Evolutionary conservation across 2,888 invertebrate genomes (phyloP).

Genomic region (Ctena decussata): DNA sequence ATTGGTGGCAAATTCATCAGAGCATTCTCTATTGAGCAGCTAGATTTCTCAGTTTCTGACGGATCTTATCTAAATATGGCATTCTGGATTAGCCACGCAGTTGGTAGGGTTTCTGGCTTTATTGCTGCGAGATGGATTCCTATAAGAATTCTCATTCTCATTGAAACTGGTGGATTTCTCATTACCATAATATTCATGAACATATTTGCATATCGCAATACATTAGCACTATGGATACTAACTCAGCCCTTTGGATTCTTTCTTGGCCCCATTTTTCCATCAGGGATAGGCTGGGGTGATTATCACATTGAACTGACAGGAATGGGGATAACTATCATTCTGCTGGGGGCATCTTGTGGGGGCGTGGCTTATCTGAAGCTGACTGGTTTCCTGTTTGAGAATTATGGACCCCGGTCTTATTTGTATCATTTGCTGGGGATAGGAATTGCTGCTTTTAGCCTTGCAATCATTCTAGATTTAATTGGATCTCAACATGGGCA

Average conservation of each 20-base stretch:
- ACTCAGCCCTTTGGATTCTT: slow-evolving; percentile 69
- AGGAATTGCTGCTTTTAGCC: slow-evolving; percentile 36
- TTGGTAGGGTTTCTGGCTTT: slow-evolving; percentile 67
- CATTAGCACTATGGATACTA: slow-evolving; percentile 70
- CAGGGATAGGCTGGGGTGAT: slow-evolving; percentile 76
- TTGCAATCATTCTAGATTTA: slow-evolving; percentile 59
- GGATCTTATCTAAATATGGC: slow-evolving; percentile 72
- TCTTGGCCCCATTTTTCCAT: slow-evolving; percentile 71
- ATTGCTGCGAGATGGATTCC: slow-evolving; percentile 67
- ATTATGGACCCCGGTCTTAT: slow-evolving; percentile 67
- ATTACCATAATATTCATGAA: slow-evolving; percentile 63
- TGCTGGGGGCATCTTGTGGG: slow-evolving; percentile 71
- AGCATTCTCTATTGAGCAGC: slow-evolving; percentile 71
- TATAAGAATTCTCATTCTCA: slow-evolving; percentile 65
- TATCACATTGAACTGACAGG: slow-evolving; percentile 73
- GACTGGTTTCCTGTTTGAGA: slow-evolving; percentile 72
- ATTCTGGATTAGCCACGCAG: slow-evolving; percentile 76
- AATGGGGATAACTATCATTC: slow-evolving; percentile 66
- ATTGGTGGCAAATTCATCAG: slow-evolving; percentile 74
- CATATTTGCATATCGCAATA: slow-evolving; percentile 63
- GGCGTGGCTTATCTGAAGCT: slow-evolving; percentile 72
- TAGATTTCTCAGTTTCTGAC: slow-evolving; percentile 62
- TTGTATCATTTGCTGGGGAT: slow-evolving; percentile 70
- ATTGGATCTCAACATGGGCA: slow-evolving; percentile 61
- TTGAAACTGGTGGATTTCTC: slow-evolving; percentile 58